phyloP scores from a whole-genome alignment of 2,888 invertebrate species.

The Andrena trimmerana region DNA sequence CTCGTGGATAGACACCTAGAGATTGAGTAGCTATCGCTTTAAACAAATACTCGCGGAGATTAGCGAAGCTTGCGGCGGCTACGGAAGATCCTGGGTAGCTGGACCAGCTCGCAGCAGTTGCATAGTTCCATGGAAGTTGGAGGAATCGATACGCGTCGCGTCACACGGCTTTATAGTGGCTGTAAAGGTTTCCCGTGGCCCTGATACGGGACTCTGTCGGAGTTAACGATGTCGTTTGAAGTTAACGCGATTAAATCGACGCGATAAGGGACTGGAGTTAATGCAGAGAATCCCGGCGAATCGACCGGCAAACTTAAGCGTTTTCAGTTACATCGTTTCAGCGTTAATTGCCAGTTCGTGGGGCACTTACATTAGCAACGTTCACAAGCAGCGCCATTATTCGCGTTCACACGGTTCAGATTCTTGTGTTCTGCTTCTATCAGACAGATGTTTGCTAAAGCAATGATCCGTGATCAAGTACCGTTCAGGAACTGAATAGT shows the following conservation, averaged over 20 bases:
- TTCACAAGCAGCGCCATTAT: constrained; percentile 20
- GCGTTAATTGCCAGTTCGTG: constrained; percentile 26
- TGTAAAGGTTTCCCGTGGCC: constrained; percentile 31
- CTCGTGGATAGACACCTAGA: not conserved
- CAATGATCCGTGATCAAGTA: too few species aligned
- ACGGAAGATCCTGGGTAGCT: not conserved
- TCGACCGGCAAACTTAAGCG: constrained; percentile 23
- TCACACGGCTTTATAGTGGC: constrained; percentile 23
- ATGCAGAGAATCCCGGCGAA: constrained; percentile 26
- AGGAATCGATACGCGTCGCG: constrained; percentile 37
- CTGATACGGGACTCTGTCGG: constrained; percentile 18
- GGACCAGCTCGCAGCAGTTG: not conserved
- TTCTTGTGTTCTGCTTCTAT: not conserved
- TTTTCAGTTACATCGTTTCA: constrained; percentile 40
- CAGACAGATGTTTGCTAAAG: not conserved
- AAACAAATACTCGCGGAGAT: not conserved
- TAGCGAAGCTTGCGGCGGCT: not conserved
- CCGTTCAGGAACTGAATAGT: too few species aligned
- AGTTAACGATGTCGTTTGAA: constrained; percentile 53
- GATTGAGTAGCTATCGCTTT: not conserved
- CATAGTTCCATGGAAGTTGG: constrained; percentile 20
- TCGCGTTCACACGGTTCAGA: not conserved
- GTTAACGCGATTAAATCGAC: constrained; percentile 55
- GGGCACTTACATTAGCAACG: constrained; percentile 11
- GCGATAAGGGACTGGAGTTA: constrained; percentile 29